phyloP scores from a whole-genome alignment of 2,888 invertebrate genomes.

The Sinodicranocentrus sp. region DNA sequence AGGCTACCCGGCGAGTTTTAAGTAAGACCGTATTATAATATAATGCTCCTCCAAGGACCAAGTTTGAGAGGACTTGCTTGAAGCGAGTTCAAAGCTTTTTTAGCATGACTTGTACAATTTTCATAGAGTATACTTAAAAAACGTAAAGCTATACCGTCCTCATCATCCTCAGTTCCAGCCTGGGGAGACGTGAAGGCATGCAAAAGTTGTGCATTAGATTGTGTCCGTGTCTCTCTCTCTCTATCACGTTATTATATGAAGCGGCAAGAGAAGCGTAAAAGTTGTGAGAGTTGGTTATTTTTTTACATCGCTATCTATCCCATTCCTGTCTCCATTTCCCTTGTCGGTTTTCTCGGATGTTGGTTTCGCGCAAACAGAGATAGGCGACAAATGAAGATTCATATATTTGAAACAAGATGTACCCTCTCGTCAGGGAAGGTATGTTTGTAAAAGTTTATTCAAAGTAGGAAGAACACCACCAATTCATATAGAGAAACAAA shows the following conservation, averaged over 20 bases:
- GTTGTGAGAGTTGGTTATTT: no score
- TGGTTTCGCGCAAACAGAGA: background rate
- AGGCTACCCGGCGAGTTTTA: slow-evolving; percentile 23
- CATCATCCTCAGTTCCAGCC: slow-evolving; percentile 35
- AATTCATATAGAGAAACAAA: background rate
- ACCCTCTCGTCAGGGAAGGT: background rate
- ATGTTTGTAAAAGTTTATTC: background rate
- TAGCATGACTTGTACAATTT: slow-evolving; percentile 1
- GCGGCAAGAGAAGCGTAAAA: no score
- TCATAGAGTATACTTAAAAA: slow-evolving; percentile 29
- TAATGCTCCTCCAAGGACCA: slow-evolving; percentile 63
- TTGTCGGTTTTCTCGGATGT: slow-evolving; percentile 53
- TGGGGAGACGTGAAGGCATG: slow-evolving; percentile 64
- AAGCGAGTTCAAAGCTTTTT: slow-evolving; percentile 35
- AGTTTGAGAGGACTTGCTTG: slow-evolving; percentile 31
- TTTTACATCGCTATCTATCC: no score
- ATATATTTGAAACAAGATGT: background rate
- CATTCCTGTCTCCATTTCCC: slow-evolving; percentile 43
- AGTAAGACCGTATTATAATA: slow-evolving; percentile 42
- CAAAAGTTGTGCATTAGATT: slow-evolving; percentile 41
- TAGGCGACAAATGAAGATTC: background rate
- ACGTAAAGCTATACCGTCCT: slow-evolving; percentile 26
- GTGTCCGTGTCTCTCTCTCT: background rate
- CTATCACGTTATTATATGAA: no score
- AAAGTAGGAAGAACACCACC: background rate